These are phyloP conservation scores for Drosophila virilis DNA, from an alignment of 1,140 invertebrate genomes.

Conservation along the genomic window DNA sequence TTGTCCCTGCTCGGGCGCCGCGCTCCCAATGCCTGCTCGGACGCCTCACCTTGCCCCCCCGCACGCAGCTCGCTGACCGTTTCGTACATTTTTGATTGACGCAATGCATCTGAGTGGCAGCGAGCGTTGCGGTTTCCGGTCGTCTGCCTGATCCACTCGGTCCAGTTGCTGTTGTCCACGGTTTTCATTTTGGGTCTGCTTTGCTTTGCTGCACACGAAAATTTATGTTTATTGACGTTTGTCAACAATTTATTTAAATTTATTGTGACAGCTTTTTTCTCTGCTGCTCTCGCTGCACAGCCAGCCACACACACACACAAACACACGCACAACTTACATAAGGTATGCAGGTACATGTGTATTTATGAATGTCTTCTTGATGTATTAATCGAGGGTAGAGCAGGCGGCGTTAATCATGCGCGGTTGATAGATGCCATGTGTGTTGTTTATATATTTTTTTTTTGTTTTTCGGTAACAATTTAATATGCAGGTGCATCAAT, in stretches of 20 bases:
- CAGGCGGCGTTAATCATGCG: slow-evolving; percentile 61
- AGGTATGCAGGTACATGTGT: slow-evolving; percentile 27
- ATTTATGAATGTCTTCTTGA: slow-evolving; percentile 47
- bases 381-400: slow-evolving; percentile 60
- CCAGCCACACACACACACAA: background rate
- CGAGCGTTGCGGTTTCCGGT: slow-evolving; percentile 75
- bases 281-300: background rate
- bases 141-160: slow-evolving; percentile 29
- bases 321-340: background rate
- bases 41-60: slow-evolving; percentile 10
- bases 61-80: slow-evolving; percentile 23
- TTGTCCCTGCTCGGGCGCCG: background rate
- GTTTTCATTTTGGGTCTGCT: slow-evolving; percentile 36
- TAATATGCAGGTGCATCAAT: slow-evolving; percentile 70
- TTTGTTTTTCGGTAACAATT: slow-evolving; percentile 44
- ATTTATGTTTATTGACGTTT: slow-evolving; percentile 82
- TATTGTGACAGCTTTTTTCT: slow-evolving; percentile 73
- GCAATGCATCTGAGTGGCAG: slow-evolving; percentile 39
- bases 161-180: slow-evolving; percentile 4
- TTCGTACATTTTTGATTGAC: slow-evolving; percentile 72
- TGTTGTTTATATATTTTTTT: background rate
- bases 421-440: slow-evolving; percentile 65
- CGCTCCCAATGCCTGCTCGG: background rate
- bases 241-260: slow-evolving; percentile 83
- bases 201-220: slow-evolving; percentile 78